Base-by-base conservation (phyloP, 1,140 invertebrate genomes). In the Drosophila bipectinata region DNA sequence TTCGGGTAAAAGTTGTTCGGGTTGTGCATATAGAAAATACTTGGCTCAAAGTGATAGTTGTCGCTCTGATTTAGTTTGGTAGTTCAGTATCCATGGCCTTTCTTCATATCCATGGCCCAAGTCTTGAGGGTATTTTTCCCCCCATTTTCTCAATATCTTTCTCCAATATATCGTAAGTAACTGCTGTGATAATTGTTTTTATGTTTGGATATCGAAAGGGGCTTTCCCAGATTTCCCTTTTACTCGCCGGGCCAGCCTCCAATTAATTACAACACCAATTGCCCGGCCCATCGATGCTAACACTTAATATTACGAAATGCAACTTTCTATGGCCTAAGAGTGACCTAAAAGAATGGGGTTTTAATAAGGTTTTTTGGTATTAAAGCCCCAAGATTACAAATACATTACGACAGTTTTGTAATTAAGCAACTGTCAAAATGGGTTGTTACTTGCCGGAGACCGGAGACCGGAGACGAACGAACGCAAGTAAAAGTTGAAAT, bases 191-290 rank as follows among this genome's bases (percentile, higher is more conserved):
- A 69, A 69, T 69, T 69, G 63, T 69, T 67, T 67, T 63, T 63
- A 67, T 67, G 63, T 67, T 57, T 21, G 21, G 21, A 61, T 44
- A 53, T 37, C 47, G 32, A 32, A 10, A 9, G 32, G n/a, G 51
- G 63, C 66, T 69, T 69, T 69, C 51, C 51, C 66, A 69, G 64
- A 69, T 56, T 67, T 67, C 63, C 66, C 66, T 69, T 69, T 69
- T 67, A 76, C 71, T 28, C 4, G 26, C 26, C 26, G 0, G 26
- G 4, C 26, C 52, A 37, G 61, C 59, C 58, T 34, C 51, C 73
- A 79, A 79, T 79, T 79, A 79, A 79, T 79, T 75, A 79, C 59
- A 74, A 79, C 77, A 79, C 57, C 63, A 67, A 44, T 63, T 79
- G 71, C 59, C 37, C 9, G 24, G 44, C 44, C 52, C 30, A 41